Conservation (phyloP, 2,113 vertebrate genomes). For the Origma solitaria region DNA sequence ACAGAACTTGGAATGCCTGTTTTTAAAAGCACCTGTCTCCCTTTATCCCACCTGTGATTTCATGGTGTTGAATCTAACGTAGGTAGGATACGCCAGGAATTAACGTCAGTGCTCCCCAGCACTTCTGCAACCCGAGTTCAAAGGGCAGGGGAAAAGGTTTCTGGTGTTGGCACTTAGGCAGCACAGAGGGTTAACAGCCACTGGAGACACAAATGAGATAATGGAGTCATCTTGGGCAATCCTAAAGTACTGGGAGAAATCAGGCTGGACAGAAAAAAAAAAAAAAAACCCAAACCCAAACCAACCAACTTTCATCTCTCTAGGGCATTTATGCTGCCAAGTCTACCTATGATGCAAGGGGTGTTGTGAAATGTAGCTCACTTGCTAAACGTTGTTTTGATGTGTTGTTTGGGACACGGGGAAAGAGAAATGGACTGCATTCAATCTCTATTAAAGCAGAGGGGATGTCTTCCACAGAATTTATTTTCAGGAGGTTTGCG, state of each 20-base stretch:
- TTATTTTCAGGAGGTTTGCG: constrained; percentile 21
- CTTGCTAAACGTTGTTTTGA: constrained; percentile 15
- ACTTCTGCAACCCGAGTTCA: constrained; percentile 58
- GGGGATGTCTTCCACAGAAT: not conserved
- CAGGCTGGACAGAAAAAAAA: not conserved
- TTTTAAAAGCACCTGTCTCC: not conserved
- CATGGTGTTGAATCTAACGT: constrained; percentile 35
- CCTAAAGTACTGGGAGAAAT: constrained; percentile 27
- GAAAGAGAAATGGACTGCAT: constrained; percentile 53
- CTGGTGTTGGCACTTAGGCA: constrained; percentile 6
- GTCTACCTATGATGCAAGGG: constrained; percentile 20
- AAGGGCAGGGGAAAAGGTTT: not conserved
- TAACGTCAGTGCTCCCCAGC: constrained; percentile 43
- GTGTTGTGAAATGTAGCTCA: constrained; percentile 35
- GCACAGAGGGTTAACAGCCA: constrained; percentile 44
- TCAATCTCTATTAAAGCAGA: constrained; percentile 45
- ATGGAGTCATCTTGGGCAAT: constrained; percentile 55
- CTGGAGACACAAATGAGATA: constrained; percentile 40
- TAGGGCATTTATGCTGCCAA: constrained; percentile 35
- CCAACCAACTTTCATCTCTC: not conserved
- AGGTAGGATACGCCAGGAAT: constrained; percentile 43
- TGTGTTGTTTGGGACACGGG: not conserved
- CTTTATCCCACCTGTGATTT: not conserved
- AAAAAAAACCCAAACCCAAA: not conserved
- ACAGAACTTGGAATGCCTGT: not conserved